A percentile compares a stretch with the other conserved stretches of the same genome.
phyloP scores from a whole-genome alignment of 1,140 invertebrate species.

The Gryllus bimaculatus region DNA sequence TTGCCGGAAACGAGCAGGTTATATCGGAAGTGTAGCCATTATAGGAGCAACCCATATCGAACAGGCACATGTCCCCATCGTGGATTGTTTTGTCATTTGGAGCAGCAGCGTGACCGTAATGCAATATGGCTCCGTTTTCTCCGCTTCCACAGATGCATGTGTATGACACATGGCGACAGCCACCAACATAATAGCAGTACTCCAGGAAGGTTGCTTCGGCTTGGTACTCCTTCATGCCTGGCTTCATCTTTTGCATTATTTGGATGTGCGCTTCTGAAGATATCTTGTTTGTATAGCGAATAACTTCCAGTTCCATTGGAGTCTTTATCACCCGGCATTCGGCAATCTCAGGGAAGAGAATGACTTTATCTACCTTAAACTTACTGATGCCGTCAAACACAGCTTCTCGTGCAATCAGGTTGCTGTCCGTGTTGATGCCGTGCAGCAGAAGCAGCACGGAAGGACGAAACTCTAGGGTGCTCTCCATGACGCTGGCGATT shows the following conservation, averaged over 20 bases:
- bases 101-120: conserved; percentile 94
- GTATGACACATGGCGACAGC: conserved; percentile 80
- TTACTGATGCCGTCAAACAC: conserved; percentile 78
- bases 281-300: conserved; percentile 81
- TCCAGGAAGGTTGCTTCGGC: conserved; percentile 80
- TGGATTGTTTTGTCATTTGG: conserved; percentile 76
- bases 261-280: conserved; percentile 88
- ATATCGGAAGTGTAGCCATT: conserved; percentile 96
- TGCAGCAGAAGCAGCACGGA: conserved; percentile 39
- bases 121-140: conserved; percentile 76
- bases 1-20: conserved; percentile 90
- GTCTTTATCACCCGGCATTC: conserved; percentile 89
- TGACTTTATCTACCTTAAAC: conserved; percentile 61
- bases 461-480: background rate
- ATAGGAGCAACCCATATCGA: conserved; percentile 98
- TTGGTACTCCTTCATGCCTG: conserved; percentile 88
- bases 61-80: conserved; percentile 87
- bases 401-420: conserved; percentile 60
- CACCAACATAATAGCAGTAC: conserved; percentile 69
- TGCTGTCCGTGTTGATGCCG: conserved; percentile 83
- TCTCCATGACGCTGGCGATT: too few species aligned
- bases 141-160: conserved; percentile 94
- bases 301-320: conserved; percentile 73
- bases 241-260: conserved; percentile 60
- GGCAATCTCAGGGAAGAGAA: conserved; percentile 68